phyloP scores from a whole-genome alignment of 2,113 vertebrate genomes.

The Synchiropus splendidus region DNA sequence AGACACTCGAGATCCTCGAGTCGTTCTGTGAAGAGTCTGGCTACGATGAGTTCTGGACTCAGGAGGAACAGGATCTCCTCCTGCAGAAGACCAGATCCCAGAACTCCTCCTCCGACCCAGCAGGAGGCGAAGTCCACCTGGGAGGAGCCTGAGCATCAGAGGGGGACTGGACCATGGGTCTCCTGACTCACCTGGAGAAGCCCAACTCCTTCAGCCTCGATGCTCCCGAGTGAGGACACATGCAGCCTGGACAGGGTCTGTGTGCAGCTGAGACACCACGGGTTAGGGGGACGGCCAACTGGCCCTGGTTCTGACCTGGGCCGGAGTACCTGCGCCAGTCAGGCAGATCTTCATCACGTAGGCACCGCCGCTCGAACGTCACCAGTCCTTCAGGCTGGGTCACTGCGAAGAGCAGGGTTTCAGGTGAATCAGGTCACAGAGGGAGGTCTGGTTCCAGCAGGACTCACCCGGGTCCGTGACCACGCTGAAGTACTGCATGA shows the following conservation, averaged over 20 bases:
- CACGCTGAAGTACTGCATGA: constrained; percentile 61
- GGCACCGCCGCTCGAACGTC: constrained; percentile 53
- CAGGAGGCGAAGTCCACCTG: constrained; percentile 65
- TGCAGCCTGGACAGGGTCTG: constrained; percentile 35
- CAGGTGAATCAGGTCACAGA: no score
- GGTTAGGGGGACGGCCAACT: no score
- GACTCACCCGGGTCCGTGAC: constrained; percentile 37
- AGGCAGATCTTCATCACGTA: rapidly evolving
- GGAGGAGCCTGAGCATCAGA: no score
- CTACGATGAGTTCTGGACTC: constrained; percentile 63
- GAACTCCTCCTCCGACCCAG: constrained; percentile 58
- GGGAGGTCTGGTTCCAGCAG: neutral
- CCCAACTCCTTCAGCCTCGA: constrained; percentile 42
- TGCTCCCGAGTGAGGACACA: constrained; percentile 37
- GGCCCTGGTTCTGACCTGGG: no score
- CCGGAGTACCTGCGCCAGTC: constrained; percentile 49
- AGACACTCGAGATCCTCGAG: constrained; percentile 54
- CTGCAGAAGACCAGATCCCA: constrained; percentile 58
- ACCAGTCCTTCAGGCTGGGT: constrained; percentile 43
- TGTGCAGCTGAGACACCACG: constrained; percentile 22
- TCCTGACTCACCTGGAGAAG: no score
- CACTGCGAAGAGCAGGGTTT: constrained; percentile 8
- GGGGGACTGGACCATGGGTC: no score
- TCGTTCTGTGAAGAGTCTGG: constrained; percentile 64
- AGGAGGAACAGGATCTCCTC: constrained; percentile 68